These are phyloP conservation scores for Laticauda laticaudata DNA, from an alignment of 2,113 vertebrate genomes.

Conservation along the genomic window DNA sequence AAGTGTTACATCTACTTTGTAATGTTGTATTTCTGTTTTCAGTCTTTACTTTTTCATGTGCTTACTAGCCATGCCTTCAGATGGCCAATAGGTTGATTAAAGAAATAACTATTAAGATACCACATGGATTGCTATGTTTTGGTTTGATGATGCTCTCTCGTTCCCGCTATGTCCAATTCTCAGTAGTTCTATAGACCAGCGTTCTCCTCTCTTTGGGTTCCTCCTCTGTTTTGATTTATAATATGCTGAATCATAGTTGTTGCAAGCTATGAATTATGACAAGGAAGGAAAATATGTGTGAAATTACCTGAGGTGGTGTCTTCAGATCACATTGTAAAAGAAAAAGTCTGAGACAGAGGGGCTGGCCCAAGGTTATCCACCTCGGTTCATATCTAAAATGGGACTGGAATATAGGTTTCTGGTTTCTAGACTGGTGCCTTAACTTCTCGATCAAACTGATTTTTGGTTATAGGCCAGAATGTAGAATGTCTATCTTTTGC, in stretches of 20 bases:
- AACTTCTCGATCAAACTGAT: not conserved
- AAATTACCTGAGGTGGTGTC: not conserved
- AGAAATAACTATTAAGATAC: not conserved
- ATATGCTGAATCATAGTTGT: not conserved
- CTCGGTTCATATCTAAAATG: not conserved
- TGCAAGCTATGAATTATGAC: not conserved
- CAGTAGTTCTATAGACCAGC: not conserved
- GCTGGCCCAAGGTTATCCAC: not conserved
- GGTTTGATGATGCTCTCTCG: not conserved
- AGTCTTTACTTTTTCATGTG: not conserved
- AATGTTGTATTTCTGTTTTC: not conserved
- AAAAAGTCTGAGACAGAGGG: not conserved
- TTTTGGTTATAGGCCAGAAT: not conserved
- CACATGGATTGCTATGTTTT: not conserved
- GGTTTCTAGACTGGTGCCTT: not conserved
- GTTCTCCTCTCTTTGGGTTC: not conserved
- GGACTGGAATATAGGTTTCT: not conserved
- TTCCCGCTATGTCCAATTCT: not conserved
- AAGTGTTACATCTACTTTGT: not conserved
- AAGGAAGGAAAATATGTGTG: not conserved
- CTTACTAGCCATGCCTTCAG: not conserved
- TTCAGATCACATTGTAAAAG: not conserved
- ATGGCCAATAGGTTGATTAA: not conserved
- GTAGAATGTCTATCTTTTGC: not conserved
- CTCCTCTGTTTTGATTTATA: not conserved